Base-by-base conservation (phyloP, 92 coral and sea anemone species). In the Plumapathes pennacea region DNA sequence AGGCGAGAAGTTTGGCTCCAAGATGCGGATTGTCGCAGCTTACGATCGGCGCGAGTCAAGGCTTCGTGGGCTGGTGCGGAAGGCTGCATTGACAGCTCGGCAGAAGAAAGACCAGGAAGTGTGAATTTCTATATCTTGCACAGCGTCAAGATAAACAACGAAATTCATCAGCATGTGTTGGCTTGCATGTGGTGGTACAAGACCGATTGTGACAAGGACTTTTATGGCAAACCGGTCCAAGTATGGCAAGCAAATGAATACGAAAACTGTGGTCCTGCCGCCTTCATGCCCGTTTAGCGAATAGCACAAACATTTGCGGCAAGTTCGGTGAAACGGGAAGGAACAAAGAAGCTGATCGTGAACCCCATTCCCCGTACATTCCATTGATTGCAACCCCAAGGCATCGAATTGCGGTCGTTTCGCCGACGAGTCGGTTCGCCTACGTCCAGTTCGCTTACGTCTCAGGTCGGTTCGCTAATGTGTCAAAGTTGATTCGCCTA, bases 221-320 rank as follows among this genome's bases (percentile, higher is more conserved):
- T 40, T 10, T 69, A 53, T 45, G 77, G 68, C 27, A 69, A 69
- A 23, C 67, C 77, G 4, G 65, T 50, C 10, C 25, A 69, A 25
- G n/a, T 69, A 14, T 75, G 68, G 74, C 55, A 32, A 42, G 24
- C 5, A 29, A 47, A 47, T 31, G 75, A 55, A 5, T 65, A 53
- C 55, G 72, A 45, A 20, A 13, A 38, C 39, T 42, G 60, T 65
- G 82, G 82, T 6, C 73, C 82, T n/a, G 58, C 61, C 12, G 6
- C 25, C n/a, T 75, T 75, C 36, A 56, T 75, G 72, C 82, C 82
- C n/a, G 82, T 66, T 23, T 75, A 68, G 45, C 37, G 71, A 41
- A 76, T 76, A 24, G 14, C 31, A 24, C 26, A 55, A 20, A 67
- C 38, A 26, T 59, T 67, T 57, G 83, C 55, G 0, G 57, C 69